These are phyloP conservation scores for Eupithecia centaureata DNA, from an alignment of 2,888 invertebrate genomes.

Conservation along the genomic window DNA sequence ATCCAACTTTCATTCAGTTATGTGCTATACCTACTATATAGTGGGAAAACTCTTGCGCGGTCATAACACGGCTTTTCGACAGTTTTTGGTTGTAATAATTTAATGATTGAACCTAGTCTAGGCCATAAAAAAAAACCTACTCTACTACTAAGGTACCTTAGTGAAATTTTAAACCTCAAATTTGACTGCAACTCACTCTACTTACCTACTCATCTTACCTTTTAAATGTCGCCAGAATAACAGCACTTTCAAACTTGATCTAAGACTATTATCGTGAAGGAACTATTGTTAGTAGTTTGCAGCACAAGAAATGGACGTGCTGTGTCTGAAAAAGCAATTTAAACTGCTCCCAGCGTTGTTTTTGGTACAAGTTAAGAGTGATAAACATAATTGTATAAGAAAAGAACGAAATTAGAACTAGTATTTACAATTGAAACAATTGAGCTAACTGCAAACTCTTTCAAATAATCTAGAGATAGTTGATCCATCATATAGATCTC, in stretches of 20 bases:
- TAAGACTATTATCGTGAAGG: constrained; percentile 67
- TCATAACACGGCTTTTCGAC: no score
- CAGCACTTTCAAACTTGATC: constrained; percentile 68
- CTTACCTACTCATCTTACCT: background rate
- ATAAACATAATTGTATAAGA: constrained; percentile 19
- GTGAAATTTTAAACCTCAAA: background rate
- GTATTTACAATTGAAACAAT: background rate
- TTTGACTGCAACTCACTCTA: background rate
- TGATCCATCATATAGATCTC: no score
- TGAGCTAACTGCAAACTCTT: background rate
- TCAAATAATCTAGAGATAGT: no score
- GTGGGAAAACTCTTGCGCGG: no score
- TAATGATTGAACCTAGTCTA: no score
- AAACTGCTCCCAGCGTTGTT: constrained; percentile 67
- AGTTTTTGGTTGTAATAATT: no score
- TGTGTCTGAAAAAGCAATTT: constrained; percentile 81
- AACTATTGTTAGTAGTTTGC: constrained; percentile 70
- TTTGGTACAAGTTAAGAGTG: constrained; percentile 49
- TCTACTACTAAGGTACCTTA: no score
- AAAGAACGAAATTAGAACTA: background rate
- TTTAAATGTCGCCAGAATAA: background rate
- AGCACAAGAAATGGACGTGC: constrained; percentile 65
- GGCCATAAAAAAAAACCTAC: no score
- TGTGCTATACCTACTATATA: background rate
- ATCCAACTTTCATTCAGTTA: background rate